Evolutionary conservation across 2,888 invertebrate genomes (phyloP), one percentile per base, ranked within the genome.

Genomic region (Cantharis flavilabris): DNA sequence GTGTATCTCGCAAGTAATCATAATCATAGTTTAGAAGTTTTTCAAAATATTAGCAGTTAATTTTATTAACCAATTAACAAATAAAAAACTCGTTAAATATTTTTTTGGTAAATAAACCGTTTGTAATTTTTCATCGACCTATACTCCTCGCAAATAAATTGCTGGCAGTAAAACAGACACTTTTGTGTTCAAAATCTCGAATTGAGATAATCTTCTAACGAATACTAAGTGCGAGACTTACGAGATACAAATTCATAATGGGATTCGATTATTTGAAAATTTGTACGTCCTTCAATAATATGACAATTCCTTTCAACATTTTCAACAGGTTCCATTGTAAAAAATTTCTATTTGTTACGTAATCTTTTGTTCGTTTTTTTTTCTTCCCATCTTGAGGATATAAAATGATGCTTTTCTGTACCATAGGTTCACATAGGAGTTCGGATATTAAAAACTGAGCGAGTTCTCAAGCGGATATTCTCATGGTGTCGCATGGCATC

Each of bases 401-500:
- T 49, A 49, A 49, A 49, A 49, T n/a, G 49, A 49, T 49, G 49
- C 49, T 49, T n/a, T 49, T 49, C 49, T 49, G n/a, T 9, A n/a
- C 49, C 49, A 7, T 49, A 16, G 49, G 65, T 67, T 67, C 65
- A 67, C 23, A 67, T 23, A 10, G 65, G 23, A 67, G 65, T 65
- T 71, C 14, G 16, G 49, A 72, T 65, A 28, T 26, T 77, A 75
- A 72, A 76, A 73, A 76, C 69, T 69, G 69, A 73, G n/a, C 71
- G 71, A 74, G 30, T 80, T 84, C 83, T 83, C 83, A 83, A 82
- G 82, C 84, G 84, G 83, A 84, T 84, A 84, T 86, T 87, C 87
- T 85, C 87, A 87, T 87, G 86, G 86, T 86, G 83, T 87, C 85
- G 82, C 81, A 83, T 86, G 80, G 86, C 87, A 87, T 87, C 86